Conservation (phyloP, 2,888 invertebrate genomes). For the Chaitophorus viminalis region DNA sequence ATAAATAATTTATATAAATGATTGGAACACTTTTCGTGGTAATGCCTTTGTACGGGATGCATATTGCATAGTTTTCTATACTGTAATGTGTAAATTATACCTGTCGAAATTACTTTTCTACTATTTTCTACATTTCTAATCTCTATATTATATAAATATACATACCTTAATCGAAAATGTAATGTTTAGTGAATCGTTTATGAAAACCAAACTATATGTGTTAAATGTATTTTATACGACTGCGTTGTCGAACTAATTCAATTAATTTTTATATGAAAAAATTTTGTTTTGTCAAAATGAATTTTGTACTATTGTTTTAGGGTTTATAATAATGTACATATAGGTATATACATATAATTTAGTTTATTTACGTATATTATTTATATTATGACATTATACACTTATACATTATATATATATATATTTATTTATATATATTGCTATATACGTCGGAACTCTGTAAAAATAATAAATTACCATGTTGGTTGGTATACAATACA, state of each 20-base stretch:
- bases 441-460: conserved; percentile 45
- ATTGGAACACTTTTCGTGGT: conserved; percentile 3
- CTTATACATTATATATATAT: too few species aligned
- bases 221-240: neutral
- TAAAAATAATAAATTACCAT: conserved; percentile 45
- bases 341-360: conserved; percentile 14
- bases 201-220: neutral
- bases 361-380: neutral
- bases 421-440: neutral
- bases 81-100: neutral
- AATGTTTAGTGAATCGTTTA: neutral
- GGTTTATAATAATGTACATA: neutral
- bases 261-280: conserved; percentile 22
- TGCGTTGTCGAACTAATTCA: conserved; percentile 11
- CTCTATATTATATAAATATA: neutral
- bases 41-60: neutral
- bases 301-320: conserved; percentile 9
- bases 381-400: conserved; percentile 20
- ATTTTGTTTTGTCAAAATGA: neutral
- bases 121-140: conserved; percentile 47
- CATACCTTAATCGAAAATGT: conserved; percentile 21
- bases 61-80: conserved; percentile 18
- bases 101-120: conserved; percentile 38
- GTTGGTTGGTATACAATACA: neutral
- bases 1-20: neutral